A percentile compares a stretch with the other conserved stretches of the same genome.
phyloP scores from a whole-genome alignment of 2,888 invertebrate species.

The Hydroisotoma schaefferi region DNA sequence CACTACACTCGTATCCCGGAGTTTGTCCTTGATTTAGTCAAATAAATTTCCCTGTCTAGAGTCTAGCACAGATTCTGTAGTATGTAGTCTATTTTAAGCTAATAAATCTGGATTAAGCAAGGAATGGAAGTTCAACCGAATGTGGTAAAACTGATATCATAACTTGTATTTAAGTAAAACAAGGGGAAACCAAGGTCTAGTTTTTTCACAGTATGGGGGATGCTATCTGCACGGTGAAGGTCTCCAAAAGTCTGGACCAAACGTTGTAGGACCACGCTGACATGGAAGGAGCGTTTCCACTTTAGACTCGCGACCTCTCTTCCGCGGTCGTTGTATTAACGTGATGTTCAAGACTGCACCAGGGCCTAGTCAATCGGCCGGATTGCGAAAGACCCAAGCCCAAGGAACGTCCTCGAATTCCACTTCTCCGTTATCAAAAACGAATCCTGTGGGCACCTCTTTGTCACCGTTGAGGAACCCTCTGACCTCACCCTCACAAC shows the following conservation, averaged over 20 bases:
- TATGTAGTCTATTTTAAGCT: too few relatives aligned
- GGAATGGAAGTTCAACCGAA: too few relatives aligned
- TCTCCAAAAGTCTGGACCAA: conserved; percentile 46
- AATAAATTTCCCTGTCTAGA: too few relatives aligned
- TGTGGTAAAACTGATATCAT: too few relatives aligned
- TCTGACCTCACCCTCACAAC: too few relatives aligned
- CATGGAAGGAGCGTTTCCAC: conserved; percentile 19
- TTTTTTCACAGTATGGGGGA: conserved; percentile 18
- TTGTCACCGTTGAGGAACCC: too few relatives aligned
- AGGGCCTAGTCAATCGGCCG: conserved; percentile 46
- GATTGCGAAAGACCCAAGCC: conserved; percentile 40
- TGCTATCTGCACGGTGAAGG: conserved; percentile 46
- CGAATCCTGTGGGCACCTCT: conserved; percentile 11
- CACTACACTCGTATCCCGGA: too few relatives aligned
- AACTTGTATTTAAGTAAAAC: too few relatives aligned
- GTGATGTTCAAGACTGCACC: conserved; percentile 2
- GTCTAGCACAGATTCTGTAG: too few relatives aligned
- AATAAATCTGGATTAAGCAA: too few relatives aligned
- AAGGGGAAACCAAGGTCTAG: too few relatives aligned
- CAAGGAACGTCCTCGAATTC: conserved; percentile 40
- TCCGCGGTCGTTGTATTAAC: not conserved
- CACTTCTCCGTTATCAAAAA: conserved; percentile 17
- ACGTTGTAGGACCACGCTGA: conserved; percentile 30
- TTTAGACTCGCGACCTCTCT: not conserved
- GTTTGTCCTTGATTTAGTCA: too few relatives aligned